These are phyloP conservation scores for Dreissena polymorpha DNA, from an alignment of 1,140 invertebrate genomes.

Conservation along the genomic window DNA sequence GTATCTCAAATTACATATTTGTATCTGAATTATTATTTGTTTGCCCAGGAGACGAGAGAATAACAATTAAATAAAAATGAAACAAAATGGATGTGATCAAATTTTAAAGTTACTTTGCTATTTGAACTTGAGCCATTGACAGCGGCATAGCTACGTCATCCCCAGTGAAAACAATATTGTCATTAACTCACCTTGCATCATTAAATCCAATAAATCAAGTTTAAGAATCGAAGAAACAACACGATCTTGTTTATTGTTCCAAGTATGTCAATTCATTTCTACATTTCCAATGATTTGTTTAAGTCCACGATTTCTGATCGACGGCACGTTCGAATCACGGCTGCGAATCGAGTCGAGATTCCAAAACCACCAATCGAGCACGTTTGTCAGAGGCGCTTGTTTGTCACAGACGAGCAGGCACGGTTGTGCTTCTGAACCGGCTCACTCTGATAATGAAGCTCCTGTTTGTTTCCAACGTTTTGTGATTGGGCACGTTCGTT, in stretches of 20 bases:
- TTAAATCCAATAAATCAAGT: slow-evolving; percentile 46
- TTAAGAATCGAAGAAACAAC: slow-evolving; percentile 42
- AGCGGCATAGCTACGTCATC: too few relatives aligned
- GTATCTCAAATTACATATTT: background rate
- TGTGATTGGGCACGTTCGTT: slow-evolving; percentile 45
- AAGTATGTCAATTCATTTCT: slow-evolving; percentile 46
- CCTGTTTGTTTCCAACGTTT: background rate
- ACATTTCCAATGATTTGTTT: slow-evolving; percentile 33
- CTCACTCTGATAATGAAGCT: background rate
- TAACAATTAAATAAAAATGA: too few relatives aligned
- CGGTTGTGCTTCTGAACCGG: background rate
- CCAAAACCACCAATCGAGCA: slow-evolving; percentile 43
- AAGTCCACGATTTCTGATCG: slow-evolving; percentile 39
- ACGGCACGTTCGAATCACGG: slow-evolving; percentile 36
- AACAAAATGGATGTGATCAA: too few relatives aligned
- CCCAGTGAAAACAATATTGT: too few relatives aligned
- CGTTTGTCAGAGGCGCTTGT: slow-evolving; percentile 41
- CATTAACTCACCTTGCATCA: slow-evolving; percentile 47
- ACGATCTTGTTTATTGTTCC: slow-evolving; percentile 18
- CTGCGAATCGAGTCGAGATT: slow-evolving; percentile 46
- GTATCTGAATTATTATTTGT: background rate
- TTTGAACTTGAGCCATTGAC: background rate
- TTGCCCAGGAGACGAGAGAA: background rate
- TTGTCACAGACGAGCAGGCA: slow-evolving; percentile 13
- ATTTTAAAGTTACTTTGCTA: too few relatives aligned